Evolutionary conservation across 2,888 invertebrate genomes (phyloP).

Genomic region (Drepanosiphum platanoidis): DNA sequence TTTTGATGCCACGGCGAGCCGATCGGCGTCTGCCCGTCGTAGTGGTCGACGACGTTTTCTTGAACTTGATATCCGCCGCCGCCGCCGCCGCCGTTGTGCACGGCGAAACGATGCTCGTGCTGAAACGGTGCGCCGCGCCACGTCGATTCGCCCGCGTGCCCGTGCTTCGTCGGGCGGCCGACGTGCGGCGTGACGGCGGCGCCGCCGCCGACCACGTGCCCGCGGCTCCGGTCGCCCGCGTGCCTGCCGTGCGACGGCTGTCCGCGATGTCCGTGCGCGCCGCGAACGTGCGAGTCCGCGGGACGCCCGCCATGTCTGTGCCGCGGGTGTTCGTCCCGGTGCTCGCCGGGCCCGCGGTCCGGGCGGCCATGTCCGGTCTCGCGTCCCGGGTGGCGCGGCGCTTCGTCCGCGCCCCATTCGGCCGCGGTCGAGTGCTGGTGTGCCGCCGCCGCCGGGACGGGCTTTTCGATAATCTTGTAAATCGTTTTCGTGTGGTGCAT

Average conservation of each 20-base stretch:
- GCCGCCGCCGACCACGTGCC: too few relatives aligned
- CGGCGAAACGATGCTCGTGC: too few relatives aligned
- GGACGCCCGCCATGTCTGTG: too few relatives aligned
- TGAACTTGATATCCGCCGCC: constrained; percentile 18
- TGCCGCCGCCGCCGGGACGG: constrained; percentile 6
- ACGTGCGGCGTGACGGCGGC: too few relatives aligned
- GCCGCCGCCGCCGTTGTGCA: not conserved
- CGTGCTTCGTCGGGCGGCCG: too few relatives aligned
- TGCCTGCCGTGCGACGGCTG: constrained; percentile 66
- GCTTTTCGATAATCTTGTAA: constrained; percentile 72
- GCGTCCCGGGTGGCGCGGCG: not conserved
- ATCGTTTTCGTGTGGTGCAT: constrained; percentile 78
- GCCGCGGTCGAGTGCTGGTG: not conserved
- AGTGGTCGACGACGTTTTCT: not conserved
- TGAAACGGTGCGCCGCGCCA: constrained; percentile 4
- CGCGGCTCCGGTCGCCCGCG: constrained; percentile 34
- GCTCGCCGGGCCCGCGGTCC: constrained; percentile 23
- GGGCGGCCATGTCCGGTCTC: constrained; percentile 44
- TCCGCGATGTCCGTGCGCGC: too few relatives aligned
- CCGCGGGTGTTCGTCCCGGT: too few relatives aligned
- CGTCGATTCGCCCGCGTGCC: constrained; percentile 64
- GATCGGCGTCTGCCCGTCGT: not conserved
- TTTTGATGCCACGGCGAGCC: not conserved
- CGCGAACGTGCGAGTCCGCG: not conserved
- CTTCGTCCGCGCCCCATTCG: too few relatives aligned